Conservation (phyloP, 1,140 invertebrate species). For the Daktulosphaira vitifoliae region DNA sequence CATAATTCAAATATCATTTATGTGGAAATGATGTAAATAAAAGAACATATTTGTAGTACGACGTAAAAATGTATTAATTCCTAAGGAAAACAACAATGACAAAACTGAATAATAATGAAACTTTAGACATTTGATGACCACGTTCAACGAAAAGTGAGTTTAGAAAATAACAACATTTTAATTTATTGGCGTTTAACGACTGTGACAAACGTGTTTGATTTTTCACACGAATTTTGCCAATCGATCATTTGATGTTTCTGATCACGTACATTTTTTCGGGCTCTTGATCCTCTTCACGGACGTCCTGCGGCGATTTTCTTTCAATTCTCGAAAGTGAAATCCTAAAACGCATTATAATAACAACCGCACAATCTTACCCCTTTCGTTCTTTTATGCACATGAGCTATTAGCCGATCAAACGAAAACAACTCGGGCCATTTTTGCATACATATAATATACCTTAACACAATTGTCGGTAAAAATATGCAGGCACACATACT, state of each 20-base stretch:
- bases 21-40: too few relatives aligned
- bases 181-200: too few relatives aligned
- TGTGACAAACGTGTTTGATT: background rate
- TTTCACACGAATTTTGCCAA: conserved; percentile 13
- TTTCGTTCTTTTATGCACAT: background rate
- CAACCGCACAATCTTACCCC: too few relatives aligned
- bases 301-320: conserved; percentile 17
- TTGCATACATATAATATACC: background rate
- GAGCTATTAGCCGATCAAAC: conserved; percentile 30
- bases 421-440: conserved; percentile 14
- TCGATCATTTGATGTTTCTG: conserved; percentile 16
- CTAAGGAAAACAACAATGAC: too few relatives aligned
- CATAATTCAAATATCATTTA: too few relatives aligned
- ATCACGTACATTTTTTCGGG: conserved; percentile 19
- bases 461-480: background rate
- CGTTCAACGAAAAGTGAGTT: too few relatives aligned
- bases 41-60: too few relatives aligned
- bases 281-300: background rate
- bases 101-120: too few relatives aligned
- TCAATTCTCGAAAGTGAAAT: conserved; percentile 4
- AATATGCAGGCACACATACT: background rate
- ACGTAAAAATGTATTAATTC: too few relatives aligned
- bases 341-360: background rate
- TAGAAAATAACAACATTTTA: too few relatives aligned
- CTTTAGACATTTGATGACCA: too few relatives aligned